A percentile compares a stretch with the other conserved stretches of the same genome.
Evolutionary conservation across 2,113 vertebrate species (phyloP).

Genomic region (Ailuropoda melanoleuca): DNA sequence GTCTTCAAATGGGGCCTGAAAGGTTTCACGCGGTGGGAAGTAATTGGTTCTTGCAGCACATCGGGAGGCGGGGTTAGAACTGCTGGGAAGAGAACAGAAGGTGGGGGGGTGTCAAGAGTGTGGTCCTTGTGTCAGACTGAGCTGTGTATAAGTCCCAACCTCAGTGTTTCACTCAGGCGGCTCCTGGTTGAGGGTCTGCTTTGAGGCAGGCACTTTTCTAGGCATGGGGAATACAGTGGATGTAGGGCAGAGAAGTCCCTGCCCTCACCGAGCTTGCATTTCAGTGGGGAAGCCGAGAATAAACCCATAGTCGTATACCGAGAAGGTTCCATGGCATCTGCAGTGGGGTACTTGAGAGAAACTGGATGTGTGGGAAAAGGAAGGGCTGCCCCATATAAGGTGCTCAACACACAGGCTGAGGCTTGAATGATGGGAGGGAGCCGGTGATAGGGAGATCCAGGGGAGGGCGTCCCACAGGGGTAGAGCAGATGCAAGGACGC

Average conservation of each 20-base stretch:
- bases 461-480: background rate
- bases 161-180: background rate
- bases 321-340: background rate
- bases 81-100: background rate
- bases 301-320: background rate
- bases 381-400: background rate
- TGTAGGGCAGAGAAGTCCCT: background rate
- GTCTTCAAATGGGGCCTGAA: background rate
- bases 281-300: background rate
- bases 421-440: background rate
- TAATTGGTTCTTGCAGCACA: background rate
- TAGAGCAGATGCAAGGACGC: rapidly evolving
- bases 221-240: no score
- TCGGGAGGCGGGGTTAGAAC: background rate
- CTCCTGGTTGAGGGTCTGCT: background rate
- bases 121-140: background rate
- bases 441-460: no score
- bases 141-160: no score
- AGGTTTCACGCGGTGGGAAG: background rate
- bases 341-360: background rate
- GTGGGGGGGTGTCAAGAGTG: no score
- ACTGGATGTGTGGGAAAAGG: background rate
- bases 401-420: background rate
- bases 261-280: background rate
- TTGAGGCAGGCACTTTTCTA: background rate